Evolutionary conservation across 2,113 vertebrate genomes (phyloP), one percentile per base, ranked within the genome.

Genomic region (Pitta sordida): DNA sequence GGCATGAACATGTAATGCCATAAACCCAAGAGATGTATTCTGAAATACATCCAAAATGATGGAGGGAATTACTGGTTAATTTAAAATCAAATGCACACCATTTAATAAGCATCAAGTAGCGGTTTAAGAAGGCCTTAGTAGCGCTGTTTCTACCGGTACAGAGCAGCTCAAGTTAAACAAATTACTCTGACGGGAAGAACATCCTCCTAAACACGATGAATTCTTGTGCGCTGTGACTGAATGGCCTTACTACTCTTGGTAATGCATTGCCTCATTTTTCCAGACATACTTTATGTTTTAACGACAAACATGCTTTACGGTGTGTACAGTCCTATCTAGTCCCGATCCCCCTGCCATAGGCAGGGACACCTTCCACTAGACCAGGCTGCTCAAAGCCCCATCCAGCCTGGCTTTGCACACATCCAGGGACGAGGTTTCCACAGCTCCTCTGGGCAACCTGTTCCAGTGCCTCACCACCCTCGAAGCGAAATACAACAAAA

Each of bases 351-450:
- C 32, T 19, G 11, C 11, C 51, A 34, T 0, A 1, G 11, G 11
- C 44, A 69, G 30, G 3, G 39, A 9, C 27, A 65, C 4, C 18
- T 63, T 36, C 19, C 15, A 20, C 44, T 23, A 16, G 3, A 8
- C 1, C 13, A 46, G 58, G 19, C 0, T 41, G 37, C 63, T 46
- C 29, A 15, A 41, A 32, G 15, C 2, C 23, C 46, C 22, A 9
- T 29, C 37, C 65, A 67, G 1, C 27, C 16, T 15, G 41, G 17
- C 55, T 10, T 7, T 17, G 15, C 34, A 51, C 15, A 4, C 14
- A 20, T 0, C 26, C n/a, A 77, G 3, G 3, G n/a, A 52, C 3
- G 10, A 6, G 3, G 7, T 17, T 59, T 0, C 30, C 20, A 83
- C 43, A n/a, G 7, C 41, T 32, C 22, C 48, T 37, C 27, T 9